Conservation (phyloP, 2,888 invertebrate species). For the Bellardia pandia region DNA sequence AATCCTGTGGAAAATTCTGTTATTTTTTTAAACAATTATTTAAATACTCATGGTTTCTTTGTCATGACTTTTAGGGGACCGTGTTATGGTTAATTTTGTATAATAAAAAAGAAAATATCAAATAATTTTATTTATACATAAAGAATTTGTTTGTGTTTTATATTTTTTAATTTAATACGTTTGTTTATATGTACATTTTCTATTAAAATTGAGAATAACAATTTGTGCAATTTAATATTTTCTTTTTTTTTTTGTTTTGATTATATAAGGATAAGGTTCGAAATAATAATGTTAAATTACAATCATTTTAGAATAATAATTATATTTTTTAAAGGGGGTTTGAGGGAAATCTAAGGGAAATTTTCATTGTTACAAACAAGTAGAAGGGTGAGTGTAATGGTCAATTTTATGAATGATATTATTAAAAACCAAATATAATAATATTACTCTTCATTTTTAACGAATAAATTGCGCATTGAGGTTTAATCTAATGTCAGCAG, state of each 20-base stretch:
- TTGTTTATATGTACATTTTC: slow-evolving; percentile 79
- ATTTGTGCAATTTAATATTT: slow-evolving; percentile 83
- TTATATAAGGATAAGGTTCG: not conserved
- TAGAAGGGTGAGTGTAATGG: too few species aligned
- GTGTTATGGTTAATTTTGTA: slow-evolving; percentile 63
- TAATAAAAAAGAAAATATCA: slow-evolving; percentile 78
- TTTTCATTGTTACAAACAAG: too few species aligned
- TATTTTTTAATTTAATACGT: slow-evolving; percentile 27
- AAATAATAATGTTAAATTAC: too few species aligned
- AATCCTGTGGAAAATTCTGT: slow-evolving; percentile 58
- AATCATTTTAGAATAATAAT: too few species aligned
- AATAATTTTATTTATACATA: slow-evolving; percentile 59
- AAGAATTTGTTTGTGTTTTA: not conserved
- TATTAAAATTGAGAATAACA: slow-evolving; percentile 83
- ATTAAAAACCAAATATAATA: too few species aligned
- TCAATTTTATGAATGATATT: too few species aligned
- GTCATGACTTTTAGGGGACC: slow-evolving; percentile 71
- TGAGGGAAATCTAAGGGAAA: too few species aligned
- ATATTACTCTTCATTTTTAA: too few species aligned
- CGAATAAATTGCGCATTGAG: too few species aligned
- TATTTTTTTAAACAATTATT: slow-evolving; percentile 35
- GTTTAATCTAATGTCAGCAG: too few species aligned
- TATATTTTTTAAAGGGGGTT: too few species aligned
- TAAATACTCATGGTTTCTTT: slow-evolving; percentile 75
- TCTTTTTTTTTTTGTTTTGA: slow-evolving; percentile 75